Conservation (phyloP, 2,113 vertebrate genomes). For the Gasterosteus nipponicus region DNA sequence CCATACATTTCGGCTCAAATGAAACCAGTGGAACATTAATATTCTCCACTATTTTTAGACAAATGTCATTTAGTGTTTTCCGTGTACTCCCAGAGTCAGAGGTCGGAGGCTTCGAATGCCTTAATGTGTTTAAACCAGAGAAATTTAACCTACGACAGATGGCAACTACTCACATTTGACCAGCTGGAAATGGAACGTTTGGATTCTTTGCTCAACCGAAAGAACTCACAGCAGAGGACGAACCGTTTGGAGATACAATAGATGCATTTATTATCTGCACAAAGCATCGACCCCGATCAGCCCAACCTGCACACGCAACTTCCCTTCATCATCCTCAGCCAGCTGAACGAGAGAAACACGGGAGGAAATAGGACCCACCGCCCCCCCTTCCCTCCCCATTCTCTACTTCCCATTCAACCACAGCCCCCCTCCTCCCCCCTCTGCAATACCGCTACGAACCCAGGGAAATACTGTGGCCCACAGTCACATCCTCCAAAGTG, state of each 20-base stretch:
- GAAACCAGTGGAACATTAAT: neutral
- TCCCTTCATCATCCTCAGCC: neutral
- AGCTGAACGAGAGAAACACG: neutral
- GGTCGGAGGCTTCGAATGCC: neutral
- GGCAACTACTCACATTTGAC: neutral
- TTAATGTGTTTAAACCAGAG: neutral
- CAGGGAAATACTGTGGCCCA: neutral
- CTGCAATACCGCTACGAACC: neutral
- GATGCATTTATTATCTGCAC: neutral
- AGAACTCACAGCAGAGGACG: neutral
- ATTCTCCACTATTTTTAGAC: neutral
- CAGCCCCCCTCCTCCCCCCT: neutral
- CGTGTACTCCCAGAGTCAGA: neutral
- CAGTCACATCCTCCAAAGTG: neutral
- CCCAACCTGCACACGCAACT: neutral
- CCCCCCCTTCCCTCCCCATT: neutral
- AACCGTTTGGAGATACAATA: neutral
- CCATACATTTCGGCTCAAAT: neutral
- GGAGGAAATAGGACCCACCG: neutral
- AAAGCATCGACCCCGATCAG: neutral
- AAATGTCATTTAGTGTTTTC: neutral
- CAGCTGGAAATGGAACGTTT: neutral
- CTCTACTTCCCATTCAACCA: constrained; percentile 3
- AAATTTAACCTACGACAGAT: neutral
- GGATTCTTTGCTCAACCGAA: neutral